Evolutionary conservation across 2,797 vertebrate genomes (phyloP), one percentile per base, ranked within the genome.

Genomic region (Mico argentatus): DNA sequence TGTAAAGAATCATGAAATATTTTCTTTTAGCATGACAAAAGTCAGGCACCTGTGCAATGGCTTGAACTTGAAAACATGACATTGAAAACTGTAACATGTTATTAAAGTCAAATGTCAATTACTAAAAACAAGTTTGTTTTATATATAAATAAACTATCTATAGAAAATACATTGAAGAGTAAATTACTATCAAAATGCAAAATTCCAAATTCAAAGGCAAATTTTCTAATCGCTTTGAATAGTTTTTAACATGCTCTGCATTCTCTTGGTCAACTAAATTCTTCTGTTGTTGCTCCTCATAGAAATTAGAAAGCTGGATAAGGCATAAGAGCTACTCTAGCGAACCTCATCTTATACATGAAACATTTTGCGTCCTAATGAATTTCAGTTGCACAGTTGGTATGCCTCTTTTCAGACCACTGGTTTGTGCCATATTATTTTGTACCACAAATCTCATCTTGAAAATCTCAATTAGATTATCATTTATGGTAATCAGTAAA

Each of bases 61-160:
- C 55, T 52, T 67, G 50, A 94, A 96, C 2, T 73, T 91, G 70
- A 83, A 72, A 80, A 72, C 44, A 77, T 57, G 50, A 86, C 5
- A 72, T 5, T 79, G 36, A 75, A 77, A 96, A 89, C 20, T 13
- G 77, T 39, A 79, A 79, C 2, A 17, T 36, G 22, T 70, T 91
- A 46, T 91, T 95, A 94, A 93, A 89, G 90, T 94, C 72, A 95
- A 77, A 92, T 67, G 55, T 82, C n/a, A 77, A 33, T 89, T 13
- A 44, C 55, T 75, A 90, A 91, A 93, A 91, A 64, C 12, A 85
- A 89, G 17, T 33, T 39, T 2, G 3, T 92, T 93, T 57, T 26
- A 90, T 73, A n/a, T 44, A 91, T 87, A 88, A 82, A 36, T 59
- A 55, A 89, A 92, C 82, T 64, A 85, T 50, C 75, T 86, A 80